Conservation (phyloP, 2,888 invertebrate genomes). For the Drosophila macrospina region DNA sequence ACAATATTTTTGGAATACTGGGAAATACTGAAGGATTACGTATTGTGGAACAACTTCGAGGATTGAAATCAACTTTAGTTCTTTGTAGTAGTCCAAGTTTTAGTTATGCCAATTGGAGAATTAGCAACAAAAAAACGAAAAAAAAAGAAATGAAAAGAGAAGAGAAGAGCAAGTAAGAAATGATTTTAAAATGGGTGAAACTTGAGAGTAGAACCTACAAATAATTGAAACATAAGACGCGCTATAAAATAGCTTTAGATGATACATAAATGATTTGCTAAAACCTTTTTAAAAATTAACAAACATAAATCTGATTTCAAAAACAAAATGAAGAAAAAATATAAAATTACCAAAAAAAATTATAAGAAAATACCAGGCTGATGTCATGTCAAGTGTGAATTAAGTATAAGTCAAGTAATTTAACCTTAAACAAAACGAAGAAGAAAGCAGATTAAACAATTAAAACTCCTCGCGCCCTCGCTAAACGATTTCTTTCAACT, state of each 20-base stretch:
- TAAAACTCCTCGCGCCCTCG: constrained; percentile 52
- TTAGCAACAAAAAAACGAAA: constrained; percentile 4
- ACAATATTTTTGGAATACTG: constrained; percentile 27
- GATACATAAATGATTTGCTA: constrained; percentile 49
- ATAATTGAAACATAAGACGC: constrained; percentile 49
- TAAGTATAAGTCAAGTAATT: constrained; percentile 39
- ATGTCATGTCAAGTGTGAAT: constrained; percentile 53
- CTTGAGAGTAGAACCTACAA: constrained; percentile 25
- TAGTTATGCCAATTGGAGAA: constrained; percentile 46
- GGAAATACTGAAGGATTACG: not conserved
- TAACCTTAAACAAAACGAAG: constrained; percentile 25
- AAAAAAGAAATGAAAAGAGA: not conserved
- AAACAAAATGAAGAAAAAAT: constrained; percentile 8
- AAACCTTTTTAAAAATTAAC: constrained; percentile 27
- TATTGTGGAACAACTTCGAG: constrained; percentile 20
- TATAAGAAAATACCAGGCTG: constrained; percentile 29
- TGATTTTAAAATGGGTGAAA: constrained; percentile 50
- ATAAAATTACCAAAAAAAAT: not conserved
- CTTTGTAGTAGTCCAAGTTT: constrained; percentile 56
- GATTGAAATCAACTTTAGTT: constrained; percentile 37
- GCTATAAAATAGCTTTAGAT: constrained; percentile 71
- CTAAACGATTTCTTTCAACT: constrained; percentile 37
- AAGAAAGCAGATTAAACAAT: constrained; percentile 12
- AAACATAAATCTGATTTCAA: constrained; percentile 15
- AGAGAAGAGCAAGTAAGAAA: constrained; percentile 5